phyloP scores from a whole-genome alignment of 2,797 vertebrate genomes.

The Uromys caudimaculatus region DNA sequence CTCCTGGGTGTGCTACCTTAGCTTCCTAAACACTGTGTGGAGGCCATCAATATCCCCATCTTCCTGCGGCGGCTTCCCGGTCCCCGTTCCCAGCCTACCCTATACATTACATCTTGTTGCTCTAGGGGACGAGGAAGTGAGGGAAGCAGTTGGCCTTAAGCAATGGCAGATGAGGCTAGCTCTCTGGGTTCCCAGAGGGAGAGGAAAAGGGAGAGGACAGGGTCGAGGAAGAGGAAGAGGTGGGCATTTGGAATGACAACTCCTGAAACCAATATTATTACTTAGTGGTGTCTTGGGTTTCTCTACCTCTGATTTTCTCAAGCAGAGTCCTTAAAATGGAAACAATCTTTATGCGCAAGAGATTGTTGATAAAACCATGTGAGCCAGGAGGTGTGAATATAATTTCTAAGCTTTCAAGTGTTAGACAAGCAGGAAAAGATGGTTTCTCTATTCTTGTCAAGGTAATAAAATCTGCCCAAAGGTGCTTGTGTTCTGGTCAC shows the following conservation, averaged over 20 bases:
- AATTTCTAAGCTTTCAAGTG: slow-evolving; percentile 16
- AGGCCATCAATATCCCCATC: background rate
- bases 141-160: background rate
- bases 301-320: slow-evolving; percentile 36
- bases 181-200: background rate
- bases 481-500: background rate
- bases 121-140: background rate
- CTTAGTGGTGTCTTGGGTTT: background rate
- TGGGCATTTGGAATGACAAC: background rate
- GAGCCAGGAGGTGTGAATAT: background rate
- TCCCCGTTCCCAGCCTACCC: background rate
- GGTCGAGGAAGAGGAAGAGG: background rate
- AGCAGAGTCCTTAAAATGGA: background rate
- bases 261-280: background rate
- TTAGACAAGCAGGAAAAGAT: background rate
- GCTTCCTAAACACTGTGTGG: background rate
- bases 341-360: background rate
- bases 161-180: background rate
- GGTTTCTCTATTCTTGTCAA: background rate
- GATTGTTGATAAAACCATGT: background rate
- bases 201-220: background rate
- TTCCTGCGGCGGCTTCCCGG: background rate
- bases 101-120: background rate
- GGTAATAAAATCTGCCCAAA: background rate
- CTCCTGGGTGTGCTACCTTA: background rate